These are phyloP conservation scores for Nycticryphes semicollaris DNA, from an alignment of 2,113 vertebrate species.

Conservation along the genomic window DNA sequence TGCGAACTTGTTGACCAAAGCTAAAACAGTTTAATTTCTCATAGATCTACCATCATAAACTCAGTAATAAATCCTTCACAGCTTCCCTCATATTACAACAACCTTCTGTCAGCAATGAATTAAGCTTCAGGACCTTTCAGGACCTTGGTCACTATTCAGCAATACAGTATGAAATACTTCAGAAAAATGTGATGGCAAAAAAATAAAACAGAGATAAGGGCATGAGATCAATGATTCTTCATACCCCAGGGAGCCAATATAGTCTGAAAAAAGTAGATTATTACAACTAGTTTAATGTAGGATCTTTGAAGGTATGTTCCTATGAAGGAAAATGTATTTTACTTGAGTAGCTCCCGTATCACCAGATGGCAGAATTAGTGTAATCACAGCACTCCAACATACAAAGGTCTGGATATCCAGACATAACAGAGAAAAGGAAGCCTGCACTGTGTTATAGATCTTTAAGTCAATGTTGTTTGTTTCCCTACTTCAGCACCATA, in stretches of 20 bases:
- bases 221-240: background rate
- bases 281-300: background rate
- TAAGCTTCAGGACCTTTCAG: background rate
- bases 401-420: background rate
- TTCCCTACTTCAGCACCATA: background rate
- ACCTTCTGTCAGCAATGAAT: background rate
- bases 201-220: background rate
- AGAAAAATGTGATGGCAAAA: background rate
- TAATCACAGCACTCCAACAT: background rate
- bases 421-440: background rate
- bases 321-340: background rate
- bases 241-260: background rate
- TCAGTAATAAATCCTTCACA: background rate
- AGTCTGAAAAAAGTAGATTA: background rate
- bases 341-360: background rate
- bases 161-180: background rate
- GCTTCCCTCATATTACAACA: background rate
- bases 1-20: background rate
- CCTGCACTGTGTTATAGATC: background rate
- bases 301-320: background rate
- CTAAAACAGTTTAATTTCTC: background rate
- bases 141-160: background rate
- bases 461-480: background rate
- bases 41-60: background rate
- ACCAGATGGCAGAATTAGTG: background rate